Percentiles rank a stretch among this genome's conserved stretches.
phyloP scores from a whole-genome alignment of 1,140 invertebrate genomes.

The Paralvinella palmiformis region DNA sequence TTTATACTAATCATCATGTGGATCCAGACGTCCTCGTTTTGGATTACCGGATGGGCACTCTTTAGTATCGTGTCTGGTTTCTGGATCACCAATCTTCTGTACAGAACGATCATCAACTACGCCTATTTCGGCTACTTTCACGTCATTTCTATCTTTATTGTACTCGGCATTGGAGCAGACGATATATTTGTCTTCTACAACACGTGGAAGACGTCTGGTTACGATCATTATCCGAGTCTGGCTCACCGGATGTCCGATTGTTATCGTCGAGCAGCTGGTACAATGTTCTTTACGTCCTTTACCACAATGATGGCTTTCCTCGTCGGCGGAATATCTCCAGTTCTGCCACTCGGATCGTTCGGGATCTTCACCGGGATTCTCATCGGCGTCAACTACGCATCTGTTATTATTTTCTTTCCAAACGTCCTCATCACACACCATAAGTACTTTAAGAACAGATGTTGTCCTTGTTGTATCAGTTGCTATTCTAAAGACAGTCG shows the following conservation, averaged over 20 bases:
- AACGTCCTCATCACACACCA: constrained; percentile 22
- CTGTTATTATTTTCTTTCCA: constrained; percentile 38
- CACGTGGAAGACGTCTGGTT: constrained; percentile 8
- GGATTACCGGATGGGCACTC: constrained; percentile 19
- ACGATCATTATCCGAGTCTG: constrained; percentile 20
- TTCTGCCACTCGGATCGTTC: constrained; percentile 32
- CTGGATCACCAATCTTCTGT: constrained; percentile 16
- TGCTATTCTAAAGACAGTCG: too few species aligned
- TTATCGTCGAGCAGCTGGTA: constrained; percentile 24
- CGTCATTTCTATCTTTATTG: constrained; percentile 19
- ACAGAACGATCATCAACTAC: constrained; percentile 16
- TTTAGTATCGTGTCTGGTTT: constrained; percentile 18
- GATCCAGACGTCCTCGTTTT: constrained; percentile 19
- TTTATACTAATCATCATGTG: neutral
- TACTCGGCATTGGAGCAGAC: constrained; percentile 21
- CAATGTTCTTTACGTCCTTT: neutral
- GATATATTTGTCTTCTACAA: constrained; percentile 20
- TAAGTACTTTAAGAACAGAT: too few species aligned
- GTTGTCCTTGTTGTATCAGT: too few species aligned
- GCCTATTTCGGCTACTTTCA: constrained; percentile 21
- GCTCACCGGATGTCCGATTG: constrained; percentile 30
- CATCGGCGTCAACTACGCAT: constrained; percentile 34
- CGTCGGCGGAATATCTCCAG: constrained; percentile 29
- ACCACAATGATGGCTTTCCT: constrained; percentile 28
- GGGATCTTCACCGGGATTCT: constrained; percentile 37